phyloP scores from a whole-genome alignment of 2,113 vertebrate species.

The Calypte anna region DNA sequence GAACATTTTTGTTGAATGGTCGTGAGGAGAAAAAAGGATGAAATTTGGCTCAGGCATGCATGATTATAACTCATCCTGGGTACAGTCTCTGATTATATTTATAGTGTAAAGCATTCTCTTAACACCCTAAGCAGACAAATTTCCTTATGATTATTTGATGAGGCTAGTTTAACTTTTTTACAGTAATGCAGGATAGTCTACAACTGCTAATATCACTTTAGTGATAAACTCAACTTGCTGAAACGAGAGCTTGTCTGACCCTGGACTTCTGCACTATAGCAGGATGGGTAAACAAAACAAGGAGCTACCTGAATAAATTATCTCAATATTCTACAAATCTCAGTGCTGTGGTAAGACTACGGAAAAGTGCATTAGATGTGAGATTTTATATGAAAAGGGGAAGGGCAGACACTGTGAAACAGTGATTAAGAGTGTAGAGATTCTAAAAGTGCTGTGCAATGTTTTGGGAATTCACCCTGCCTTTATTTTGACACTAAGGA shows the following conservation, averaged over 20 bases:
- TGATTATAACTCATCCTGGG: background rate
- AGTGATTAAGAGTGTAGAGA: background rate
- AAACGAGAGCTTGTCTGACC: background rate
- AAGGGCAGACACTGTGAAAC: background rate
- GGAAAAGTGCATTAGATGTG: background rate
- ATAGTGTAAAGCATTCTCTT: background rate
- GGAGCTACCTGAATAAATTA: background rate
- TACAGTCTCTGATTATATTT: background rate
- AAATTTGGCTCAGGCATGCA: background rate
- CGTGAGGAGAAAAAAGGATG: background rate
- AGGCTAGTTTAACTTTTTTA: background rate
- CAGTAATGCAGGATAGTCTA: background rate
- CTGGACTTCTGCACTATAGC: background rate
- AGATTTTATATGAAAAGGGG: background rate
- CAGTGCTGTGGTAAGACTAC: background rate
- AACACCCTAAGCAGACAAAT: background rate
- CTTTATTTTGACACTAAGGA: background rate
- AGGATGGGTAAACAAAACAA: background rate
- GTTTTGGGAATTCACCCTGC: background rate
- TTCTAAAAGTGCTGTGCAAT: background rate
- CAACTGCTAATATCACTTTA: background rate
- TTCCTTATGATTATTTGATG: background rate
- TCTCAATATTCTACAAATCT: background rate
- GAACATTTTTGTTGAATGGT: background rate
- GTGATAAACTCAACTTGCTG: background rate